A percentile compares a stretch with the other conserved stretches of the same genome.
Conservation (phyloP, 2,888 invertebrate genomes). For the Rutpela maculata region DNA sequence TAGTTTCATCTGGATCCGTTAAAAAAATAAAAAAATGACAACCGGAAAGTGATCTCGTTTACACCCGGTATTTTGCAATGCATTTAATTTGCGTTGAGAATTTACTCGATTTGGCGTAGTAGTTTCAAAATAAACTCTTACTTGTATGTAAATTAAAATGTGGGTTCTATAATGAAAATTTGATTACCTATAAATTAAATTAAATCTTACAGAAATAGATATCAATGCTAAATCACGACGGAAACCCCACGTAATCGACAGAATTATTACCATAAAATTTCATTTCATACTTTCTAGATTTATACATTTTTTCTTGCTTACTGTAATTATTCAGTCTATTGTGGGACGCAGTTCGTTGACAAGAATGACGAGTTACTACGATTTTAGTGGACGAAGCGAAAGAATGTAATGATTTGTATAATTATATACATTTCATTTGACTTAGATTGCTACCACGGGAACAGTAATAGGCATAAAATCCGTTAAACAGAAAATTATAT, state of each 20-base stretch:
- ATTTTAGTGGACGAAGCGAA: neutral
- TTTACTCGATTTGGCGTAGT: neutral
- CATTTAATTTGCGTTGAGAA: no score
- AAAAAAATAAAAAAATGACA: no score
- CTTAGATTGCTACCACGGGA: conserved; percentile 2
- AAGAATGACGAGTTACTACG: no score
- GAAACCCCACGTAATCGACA: neutral
- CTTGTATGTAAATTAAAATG: neutral
- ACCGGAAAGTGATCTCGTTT: no score
- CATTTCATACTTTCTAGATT: neutral
- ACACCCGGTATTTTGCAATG: no score
- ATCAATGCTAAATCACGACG: neutral
- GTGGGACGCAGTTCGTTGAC: no score
- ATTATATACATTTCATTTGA: neutral
- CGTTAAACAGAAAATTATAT: conserved; percentile 5
- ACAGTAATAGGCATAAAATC: conserved; percentile 3
- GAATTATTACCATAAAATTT: no score
- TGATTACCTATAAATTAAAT: neutral
- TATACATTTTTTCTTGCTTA: neutral
- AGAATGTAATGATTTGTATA: neutral
- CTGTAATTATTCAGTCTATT: neutral
- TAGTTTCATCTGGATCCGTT: no score
- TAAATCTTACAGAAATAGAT: neutral
- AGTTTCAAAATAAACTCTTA: neutral
- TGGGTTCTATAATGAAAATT: neutral